Base-by-base conservation (phyloP, 1,140 invertebrate species). In the Penaeus vannamei region DNA sequence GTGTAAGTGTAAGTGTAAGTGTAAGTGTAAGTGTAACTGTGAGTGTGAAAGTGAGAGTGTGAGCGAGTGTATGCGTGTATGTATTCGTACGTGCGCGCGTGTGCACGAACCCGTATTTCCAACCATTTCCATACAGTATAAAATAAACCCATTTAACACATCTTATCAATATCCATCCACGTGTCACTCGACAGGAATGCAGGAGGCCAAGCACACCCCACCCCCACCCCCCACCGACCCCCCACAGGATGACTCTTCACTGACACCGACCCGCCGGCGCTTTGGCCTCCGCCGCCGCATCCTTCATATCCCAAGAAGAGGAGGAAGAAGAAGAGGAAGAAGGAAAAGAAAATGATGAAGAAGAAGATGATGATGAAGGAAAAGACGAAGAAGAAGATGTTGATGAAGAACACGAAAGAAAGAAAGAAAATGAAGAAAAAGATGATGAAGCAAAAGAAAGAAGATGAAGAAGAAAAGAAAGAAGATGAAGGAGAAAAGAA, bases 1-100 rank as follows among this genome's bases (percentile, higher is more conserved):
- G n/a, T 76, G n/a, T 76, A 76, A 26, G n/a, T 76, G n/a, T 76
- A 76, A 26, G n/a, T 76, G n/a, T 76, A 76, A 26, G n/a, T 76
- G 20, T 76, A 76, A 26, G 20, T 76, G n/a, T 76, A 76, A 26
- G n/a, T 20, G n/a, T 76, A 76, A 26, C n/a, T 76, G n/a, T 76
- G n/a, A 4, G n/a, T 76, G n/a, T 76, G n/a, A 26, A 76, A 26
- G n/a, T n/a, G n/a, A 26, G n/a, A 3, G n/a, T 76, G 17, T 53
- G 10, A 5, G n/a, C n/a, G 66, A 12, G 69, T 20, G 46, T 79
- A 46, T 79, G 46, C 20, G 46, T 79, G 32, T 79, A 79, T 53
- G 32, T 79, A 79, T 79, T 46, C 46, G 32, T 79, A 79, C 5
- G 36, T 36, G 5, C 36, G 36, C 5, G 5, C 5, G 36, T 53